Base-by-base conservation (phyloP, 1,140 invertebrate genomes). In the Psix sp. region DNA sequence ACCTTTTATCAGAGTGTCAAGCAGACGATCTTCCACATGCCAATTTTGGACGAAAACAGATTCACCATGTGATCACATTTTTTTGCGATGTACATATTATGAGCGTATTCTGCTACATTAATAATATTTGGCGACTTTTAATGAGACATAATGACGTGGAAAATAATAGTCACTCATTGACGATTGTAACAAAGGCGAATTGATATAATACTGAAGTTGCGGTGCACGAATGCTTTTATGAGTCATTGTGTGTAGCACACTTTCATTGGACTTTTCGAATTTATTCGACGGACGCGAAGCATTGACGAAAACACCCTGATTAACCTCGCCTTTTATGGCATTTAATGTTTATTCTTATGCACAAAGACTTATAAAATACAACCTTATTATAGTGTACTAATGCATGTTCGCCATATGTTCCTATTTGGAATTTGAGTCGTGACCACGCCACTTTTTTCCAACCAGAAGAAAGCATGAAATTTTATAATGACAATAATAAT, bases 331-430 rank as follows among this genome's bases (percentile, higher is more conserved):
- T 62, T 62, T 71, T 62, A 56, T 33, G 26, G 49, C 20, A 15
- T 59, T 56, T 62, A 60, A 57, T 57, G 45, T 40, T 49, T 17
- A 57, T 49, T 57, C 38, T 57, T 45, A 18, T 33, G 36, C 48
- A 40, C 26, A 35, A 43, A 42, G 35, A 36, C 10, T 43, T 21
- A 48, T 49, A 48, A 46, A 56, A 36, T 29, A 16, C 36, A 21
- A 39, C 31, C 36, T 59, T 52, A 45, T 39, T 45, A 46, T 68
- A 21, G 36, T 20, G 45, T 16, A 51, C 45, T 51, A 36, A 59
- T 29, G 16, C 21, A 40, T 24, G 0, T 6, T 16, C 18, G 39
- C 17, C 52, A 59, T 59, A 67, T 59, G 63, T 35, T 66, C 43
- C 31, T 45, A 49, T 46, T 49, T 57, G 20, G 20, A 21, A 51